phyloP scores from a whole-genome alignment of 2,113 vertebrate genomes.

The Myxocyprinus asiaticus region DNA sequence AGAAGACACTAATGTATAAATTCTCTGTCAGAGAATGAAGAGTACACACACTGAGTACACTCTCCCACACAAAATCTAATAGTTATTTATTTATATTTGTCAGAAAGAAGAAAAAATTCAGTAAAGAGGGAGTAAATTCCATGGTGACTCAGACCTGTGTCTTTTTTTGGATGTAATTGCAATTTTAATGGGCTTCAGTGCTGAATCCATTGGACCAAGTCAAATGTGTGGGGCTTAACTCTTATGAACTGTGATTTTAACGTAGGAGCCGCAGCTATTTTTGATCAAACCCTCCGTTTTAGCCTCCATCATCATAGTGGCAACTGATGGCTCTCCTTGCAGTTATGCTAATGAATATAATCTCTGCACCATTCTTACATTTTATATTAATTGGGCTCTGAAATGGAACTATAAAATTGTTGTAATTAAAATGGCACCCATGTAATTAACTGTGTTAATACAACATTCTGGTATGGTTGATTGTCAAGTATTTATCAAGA shows the following conservation, averaged over 20 bases:
- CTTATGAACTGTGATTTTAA: slow-evolving; percentile 11
- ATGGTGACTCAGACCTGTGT: slow-evolving; percentile 38
- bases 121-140: slow-evolving; percentile 5
- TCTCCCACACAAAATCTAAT: not conserved
- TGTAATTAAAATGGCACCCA: not conserved
- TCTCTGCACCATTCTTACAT: no score
- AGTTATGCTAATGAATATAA: not conserved
- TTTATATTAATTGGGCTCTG: not conserved
- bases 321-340: not conserved
- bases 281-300: slow-evolving; percentile 45
- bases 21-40: not conserved
- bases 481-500: not conserved
- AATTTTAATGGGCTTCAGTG: slow-evolving; percentile 49
- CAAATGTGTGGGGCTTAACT: slow-evolving; percentile 29
- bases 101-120: slow-evolving; percentile 57
- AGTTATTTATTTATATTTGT: slow-evolving; percentile 28
- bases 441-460: no score
- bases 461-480: no score
- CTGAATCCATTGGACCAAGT: slow-evolving; percentile 55
- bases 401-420: not conserved
- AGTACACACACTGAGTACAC: not conserved
- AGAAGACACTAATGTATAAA: not conserved
- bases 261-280: slow-evolving; percentile 12
- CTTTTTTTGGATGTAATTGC: slow-evolving; percentile 55
- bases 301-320: not conserved